These are phyloP conservation scores for Rana temporaria DNA, from an alignment of 2,113 vertebrate species.

Conservation along the genomic window DNA sequence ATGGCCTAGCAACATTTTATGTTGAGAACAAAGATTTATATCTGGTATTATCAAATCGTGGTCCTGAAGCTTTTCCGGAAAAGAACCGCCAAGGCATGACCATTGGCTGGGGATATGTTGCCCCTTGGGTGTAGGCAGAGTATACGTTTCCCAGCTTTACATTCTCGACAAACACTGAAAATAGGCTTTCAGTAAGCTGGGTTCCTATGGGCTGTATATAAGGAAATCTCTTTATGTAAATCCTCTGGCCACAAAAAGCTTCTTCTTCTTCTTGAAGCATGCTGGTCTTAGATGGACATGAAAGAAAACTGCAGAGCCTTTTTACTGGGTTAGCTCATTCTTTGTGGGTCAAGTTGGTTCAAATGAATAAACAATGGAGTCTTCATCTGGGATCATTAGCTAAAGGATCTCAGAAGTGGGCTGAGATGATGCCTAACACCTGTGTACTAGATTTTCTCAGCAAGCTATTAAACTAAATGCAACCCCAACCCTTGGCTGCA, in stretches of 20 bases:
- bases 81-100: too few species aligned
- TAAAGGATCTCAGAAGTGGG: constrained; percentile 47
- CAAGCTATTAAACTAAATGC: constrained; percentile 46
- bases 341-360: constrained; percentile 47
- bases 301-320: constrained; percentile 11
- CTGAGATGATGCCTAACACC: constrained; percentile 48
- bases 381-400: constrained; percentile 53
- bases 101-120: too few species aligned
- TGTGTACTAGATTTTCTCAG: constrained; percentile 45
- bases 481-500: constrained; percentile 14
- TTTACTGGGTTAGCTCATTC: constrained; percentile 19
- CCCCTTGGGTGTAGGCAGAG: too few species aligned
- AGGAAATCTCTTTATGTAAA: neutral
- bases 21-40: too few species aligned
- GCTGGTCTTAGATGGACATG: neutral
- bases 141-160: too few species aligned
- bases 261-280: neutral
- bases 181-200: neutral
- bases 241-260: neutral
- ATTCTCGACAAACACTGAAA: neutral
- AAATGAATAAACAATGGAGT: constrained; percentile 46
- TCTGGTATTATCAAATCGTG: too few species aligned
- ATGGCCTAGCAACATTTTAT: too few species aligned
- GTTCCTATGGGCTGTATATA: too few species aligned
- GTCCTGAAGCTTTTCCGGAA: too few species aligned